Evolutionary conservation across 2,888 invertebrate species (phyloP).

Genomic region (Xanthorhoe spadicearia): DNA sequence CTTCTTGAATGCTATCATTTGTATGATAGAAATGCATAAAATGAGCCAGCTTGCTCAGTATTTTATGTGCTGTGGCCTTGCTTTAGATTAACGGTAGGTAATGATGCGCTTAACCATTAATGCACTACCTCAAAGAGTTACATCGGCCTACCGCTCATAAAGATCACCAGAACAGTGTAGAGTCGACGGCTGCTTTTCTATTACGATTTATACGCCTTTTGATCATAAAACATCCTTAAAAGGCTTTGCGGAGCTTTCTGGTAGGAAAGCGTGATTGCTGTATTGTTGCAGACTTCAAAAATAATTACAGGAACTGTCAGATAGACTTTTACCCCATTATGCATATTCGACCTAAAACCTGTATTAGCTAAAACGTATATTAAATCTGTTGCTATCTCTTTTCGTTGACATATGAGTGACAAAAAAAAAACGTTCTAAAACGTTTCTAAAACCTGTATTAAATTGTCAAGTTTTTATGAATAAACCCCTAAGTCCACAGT

Average conservation of each 20-base stretch:
- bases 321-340: not conserved
- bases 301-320: not conserved
- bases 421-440: too few species aligned
- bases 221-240: conserved; percentile 27
- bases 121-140: conserved; percentile 27
- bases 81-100: conserved; percentile 59
- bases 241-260: conserved; percentile 15
- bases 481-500: too few species aligned
- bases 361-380: too few species aligned
- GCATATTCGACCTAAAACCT: too few species aligned
- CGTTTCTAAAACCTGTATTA: too few species aligned
- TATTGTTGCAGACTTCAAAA: conserved; percentile 5
- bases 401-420: too few species aligned
- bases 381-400: too few species aligned
- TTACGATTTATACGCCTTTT: conserved; percentile 25
- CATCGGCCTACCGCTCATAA: conserved; percentile 32
- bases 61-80: conserved; percentile 28
- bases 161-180: conserved; percentile 30
- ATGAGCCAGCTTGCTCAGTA: conserved; percentile 19
- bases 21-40: conserved; percentile 14
- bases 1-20: conserved; percentile 1
- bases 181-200: conserved; percentile 30
- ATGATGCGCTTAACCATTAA: conserved; percentile 48
- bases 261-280: conserved; percentile 10
- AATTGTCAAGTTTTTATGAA: too few species aligned